Percentiles rank a stretch among this genome's conserved stretches.
Evolutionary conservation across 2,888 invertebrate genomes (phyloP).

Genomic region (Listrodromus nycthemerus): DNA sequence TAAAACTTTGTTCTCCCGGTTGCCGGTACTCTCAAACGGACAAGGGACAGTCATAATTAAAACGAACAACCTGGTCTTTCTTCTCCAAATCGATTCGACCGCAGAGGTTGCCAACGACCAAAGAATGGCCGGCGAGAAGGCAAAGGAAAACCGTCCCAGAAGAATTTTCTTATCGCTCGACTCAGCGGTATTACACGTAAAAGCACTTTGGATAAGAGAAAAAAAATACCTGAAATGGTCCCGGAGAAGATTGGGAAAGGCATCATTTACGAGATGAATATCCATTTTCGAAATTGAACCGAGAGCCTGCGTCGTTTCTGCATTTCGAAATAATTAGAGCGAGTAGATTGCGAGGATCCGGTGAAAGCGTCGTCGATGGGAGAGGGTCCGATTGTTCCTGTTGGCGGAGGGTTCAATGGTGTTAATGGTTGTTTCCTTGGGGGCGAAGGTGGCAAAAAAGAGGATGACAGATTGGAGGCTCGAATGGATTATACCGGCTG

Average conservation of each 20-base stretch:
- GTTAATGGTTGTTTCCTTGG: background rate
- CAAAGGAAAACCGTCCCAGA: background rate
- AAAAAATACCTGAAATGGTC: slow-evolving; percentile 22
- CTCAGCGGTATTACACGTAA: slow-evolving; percentile 7
- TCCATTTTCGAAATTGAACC: slow-evolving; percentile 52
- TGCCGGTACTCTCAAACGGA: background rate
- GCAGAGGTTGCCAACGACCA: background rate
- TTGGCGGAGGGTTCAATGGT: background rate
- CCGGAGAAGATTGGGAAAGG: background rate
- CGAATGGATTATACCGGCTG: background rate
- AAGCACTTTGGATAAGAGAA: slow-evolving; percentile 42
- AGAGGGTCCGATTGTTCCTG: background rate
- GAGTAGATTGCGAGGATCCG: slow-evolving; percentile 4
- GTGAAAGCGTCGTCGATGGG: background rate
- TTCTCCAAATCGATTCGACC: slow-evolving; percentile 12
- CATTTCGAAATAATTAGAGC: slow-evolving; percentile 34
- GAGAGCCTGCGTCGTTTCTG: slow-evolving; percentile 9
- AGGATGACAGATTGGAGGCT: background rate
- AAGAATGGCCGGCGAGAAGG: background rate
- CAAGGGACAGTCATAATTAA: background rate
- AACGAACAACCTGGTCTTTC: background rate
- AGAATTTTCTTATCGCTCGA: slow-evolving; percentile 9
- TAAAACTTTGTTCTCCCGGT: background rate
- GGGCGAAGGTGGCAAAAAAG: background rate
- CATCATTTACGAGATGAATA: slow-evolving; percentile 55